Evolutionary conservation across 2,888 invertebrate species (phyloP).

Genomic region (Zhengitettix transpicula): DNA sequence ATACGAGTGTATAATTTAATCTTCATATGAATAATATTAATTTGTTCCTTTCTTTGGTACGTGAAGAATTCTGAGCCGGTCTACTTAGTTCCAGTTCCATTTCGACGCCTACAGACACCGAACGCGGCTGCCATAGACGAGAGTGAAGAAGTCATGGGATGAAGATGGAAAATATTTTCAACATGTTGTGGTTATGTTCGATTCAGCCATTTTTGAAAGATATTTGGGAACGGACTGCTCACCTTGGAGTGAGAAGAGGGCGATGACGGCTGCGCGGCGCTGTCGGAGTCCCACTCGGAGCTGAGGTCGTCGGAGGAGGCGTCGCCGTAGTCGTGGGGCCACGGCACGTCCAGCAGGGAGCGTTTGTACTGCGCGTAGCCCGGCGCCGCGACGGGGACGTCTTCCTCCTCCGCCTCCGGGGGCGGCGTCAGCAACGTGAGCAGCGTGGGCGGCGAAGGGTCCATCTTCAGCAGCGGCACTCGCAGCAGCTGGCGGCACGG

Average conservation of each 20-base stretch:
- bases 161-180: too few species aligned
- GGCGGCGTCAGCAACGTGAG: conserved; percentile 27
- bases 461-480: conserved; percentile 17
- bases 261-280: conserved; percentile 23
- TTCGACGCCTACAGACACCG: too few species aligned
- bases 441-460: conserved; percentile 33
- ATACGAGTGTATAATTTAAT: too few species aligned
- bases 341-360: conserved; percentile 57
- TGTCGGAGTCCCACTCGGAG: conserved; percentile 84
- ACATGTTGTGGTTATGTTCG: too few species aligned
- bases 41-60: too few species aligned
- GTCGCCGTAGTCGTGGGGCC: conserved; percentile 65
- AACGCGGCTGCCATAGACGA: too few species aligned
- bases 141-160: too few species aligned
- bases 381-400: conserved; percentile 10
- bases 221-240: neutral
- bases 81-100: too few species aligned
- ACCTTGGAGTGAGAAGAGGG: neutral
- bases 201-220: too few species aligned
- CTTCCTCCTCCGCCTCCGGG: neutral
- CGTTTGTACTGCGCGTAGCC: conserved; percentile 67
- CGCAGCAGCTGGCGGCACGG: neutral
- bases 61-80: too few species aligned
- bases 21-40: too few species aligned
- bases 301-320: conserved; percentile 83